Base-by-base conservation (phyloP, 2,888 invertebrate genomes). In the Bhutanitis thaidina region DNA sequence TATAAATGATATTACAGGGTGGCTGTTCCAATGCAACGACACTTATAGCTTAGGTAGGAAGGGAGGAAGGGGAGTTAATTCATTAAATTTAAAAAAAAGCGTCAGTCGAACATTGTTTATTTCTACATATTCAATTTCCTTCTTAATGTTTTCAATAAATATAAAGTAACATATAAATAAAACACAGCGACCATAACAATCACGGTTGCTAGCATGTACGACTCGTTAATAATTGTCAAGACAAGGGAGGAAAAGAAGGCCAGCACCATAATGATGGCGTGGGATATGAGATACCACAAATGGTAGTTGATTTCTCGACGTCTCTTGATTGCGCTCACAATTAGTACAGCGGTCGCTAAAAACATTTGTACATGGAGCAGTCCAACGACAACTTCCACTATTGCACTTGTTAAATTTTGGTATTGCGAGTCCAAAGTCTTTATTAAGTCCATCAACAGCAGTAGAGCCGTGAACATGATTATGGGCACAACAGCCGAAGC, bases 401-500 rank as follows among this genome's bases (percentile, higher is more conserved):
- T 59, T 0, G 61, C 25, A 3, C 54, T 67, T 0, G 71, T 75
- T 0, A 59, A 43, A 7, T 55, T 49, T 3, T 74, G 62, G 1
- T 67, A 51, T 0, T 64, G 55, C 0, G 50, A 27, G 1, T 69
- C 61, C 47, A 69, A 55, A 20, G 20, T 20, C 7, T 62, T 62
- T 1, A 57, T 60, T 0, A 64, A 54, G 1, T 73, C 61, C 13
- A 76, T 57, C 0, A 75, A 56, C 0, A 74, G 15, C 0, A 84
- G 66, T 0, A 82, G 34, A 0, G 65, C 70, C 8, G 71, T 69
- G 43, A 84, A 84, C 10, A 74, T 39, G 0, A 81, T 34, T 64
- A 84, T 80, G 0, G 83, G 83, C 0, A 79, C 48, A 0, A 82
- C 69, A 8, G 82, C 75, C n/a, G 85, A 77, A n/a, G 71, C 32